These are phyloP conservation scores for Leptinotarsa lineolata DNA, from an alignment of 1,140 invertebrate genomes.

Conservation along the genomic window DNA sequence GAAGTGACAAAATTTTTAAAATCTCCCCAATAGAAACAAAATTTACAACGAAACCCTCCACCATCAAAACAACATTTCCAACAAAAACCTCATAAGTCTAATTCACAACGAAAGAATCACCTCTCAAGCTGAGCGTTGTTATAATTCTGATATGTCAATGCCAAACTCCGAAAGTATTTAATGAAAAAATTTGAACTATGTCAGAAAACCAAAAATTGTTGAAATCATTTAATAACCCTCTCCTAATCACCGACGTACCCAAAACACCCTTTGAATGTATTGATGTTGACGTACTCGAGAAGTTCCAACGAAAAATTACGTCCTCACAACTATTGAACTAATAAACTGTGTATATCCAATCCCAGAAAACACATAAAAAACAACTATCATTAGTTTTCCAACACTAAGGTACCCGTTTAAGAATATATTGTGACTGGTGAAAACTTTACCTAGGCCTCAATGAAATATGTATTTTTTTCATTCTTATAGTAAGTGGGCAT, in stretches of 20 bases:
- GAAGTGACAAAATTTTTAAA: background rate
- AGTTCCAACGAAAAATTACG: no score
- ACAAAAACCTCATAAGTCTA: background rate
- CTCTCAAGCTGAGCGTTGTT: background rate
- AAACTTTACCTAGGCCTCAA: background rate
- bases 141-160: background rate
- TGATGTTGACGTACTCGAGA: no score
- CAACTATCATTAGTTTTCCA: background rate
- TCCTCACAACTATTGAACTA: background rate
- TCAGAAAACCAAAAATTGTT: slow-evolving; percentile 30
- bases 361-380: background rate
- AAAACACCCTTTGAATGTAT: slow-evolving; percentile 23
- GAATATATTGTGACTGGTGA: background rate
- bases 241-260: slow-evolving; percentile 27
- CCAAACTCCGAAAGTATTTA: background rate
- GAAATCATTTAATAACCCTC: slow-evolving; percentile 25
- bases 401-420: background rate
- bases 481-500: no score
- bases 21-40: background rate
- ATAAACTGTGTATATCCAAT: background rate
- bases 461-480: no score
- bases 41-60: background rate
- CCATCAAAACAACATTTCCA: background rate
- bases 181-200: slow-evolving; percentile 30
- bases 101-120: background rate